Percentiles rank a stretch among this genome's conserved stretches.
These are phyloP conservation scores for Alcedo atthis DNA, from an alignment of 2,797 vertebrate genomes.

Conservation along the genomic window DNA sequence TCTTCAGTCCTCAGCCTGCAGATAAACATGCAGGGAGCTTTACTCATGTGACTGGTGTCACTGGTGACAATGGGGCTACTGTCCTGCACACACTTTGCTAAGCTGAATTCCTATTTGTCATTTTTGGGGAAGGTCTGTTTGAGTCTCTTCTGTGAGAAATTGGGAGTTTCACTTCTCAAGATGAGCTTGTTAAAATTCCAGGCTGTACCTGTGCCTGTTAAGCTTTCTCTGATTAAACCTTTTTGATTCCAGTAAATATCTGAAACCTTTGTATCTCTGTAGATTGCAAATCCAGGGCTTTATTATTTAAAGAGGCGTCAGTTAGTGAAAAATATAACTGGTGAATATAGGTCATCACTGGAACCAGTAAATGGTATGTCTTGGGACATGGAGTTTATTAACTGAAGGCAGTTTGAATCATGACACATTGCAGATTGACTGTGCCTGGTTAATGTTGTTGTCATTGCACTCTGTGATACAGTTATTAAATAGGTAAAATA, in stretches of 20 bases:
- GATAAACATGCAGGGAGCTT: constrained; percentile 17
- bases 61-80: background rate
- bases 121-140: background rate
- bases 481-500: constrained; percentile 82
- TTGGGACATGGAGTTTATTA: constrained; percentile 61
- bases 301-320: constrained; percentile 55
- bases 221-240: constrained; percentile 43
- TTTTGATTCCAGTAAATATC: constrained; percentile 19
- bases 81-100: background rate
- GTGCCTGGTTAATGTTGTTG: constrained; percentile 77
- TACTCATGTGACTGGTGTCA: background rate
- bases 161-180: background rate
- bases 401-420: constrained; percentile 54
- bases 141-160: background rate
- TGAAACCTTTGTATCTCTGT: constrained; percentile 36
- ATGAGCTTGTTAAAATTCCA: background rate
- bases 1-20: background rate
- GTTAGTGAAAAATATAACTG: constrained; percentile 42
- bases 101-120: background rate
- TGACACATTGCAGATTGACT: constrained; percentile 46
- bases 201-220: background rate
- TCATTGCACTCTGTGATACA: constrained; percentile 77
- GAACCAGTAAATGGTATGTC: constrained; percentile 23
- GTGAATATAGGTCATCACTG: constrained; percentile 57
- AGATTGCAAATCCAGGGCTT: constrained; percentile 36